Percentiles rank a stretch among this genome's conserved stretches.
Evolutionary conservation across 2,888 invertebrate species (phyloP).

Genomic region (Cordilura impudica): DNA sequence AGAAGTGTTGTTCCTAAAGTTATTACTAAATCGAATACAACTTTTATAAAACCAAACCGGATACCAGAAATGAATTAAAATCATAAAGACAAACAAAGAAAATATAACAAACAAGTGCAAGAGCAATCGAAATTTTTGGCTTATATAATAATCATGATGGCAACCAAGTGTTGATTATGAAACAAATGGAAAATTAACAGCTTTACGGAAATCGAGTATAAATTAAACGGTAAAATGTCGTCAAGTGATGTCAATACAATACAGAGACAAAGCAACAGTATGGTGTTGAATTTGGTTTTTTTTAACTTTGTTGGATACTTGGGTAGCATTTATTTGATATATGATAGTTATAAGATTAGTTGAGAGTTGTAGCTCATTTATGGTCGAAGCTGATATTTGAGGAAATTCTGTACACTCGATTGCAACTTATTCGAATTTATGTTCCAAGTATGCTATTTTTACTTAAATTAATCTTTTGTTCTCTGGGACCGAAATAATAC

Average conservation of each 20-base stretch:
- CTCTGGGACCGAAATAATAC: no score
- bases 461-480: no score
- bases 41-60: background rate
- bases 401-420: no score
- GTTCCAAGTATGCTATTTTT: no score
- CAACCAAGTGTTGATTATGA: slow-evolving; percentile 43
- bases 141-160: slow-evolving; percentile 36
- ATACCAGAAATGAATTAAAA: slow-evolving; percentile 23
- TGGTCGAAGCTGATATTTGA: no score
- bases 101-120: background rate
- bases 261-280: slow-evolving; percentile 26
- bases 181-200: background rate
- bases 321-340: no score
- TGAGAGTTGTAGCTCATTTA: no score
- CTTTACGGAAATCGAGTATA: slow-evolving; percentile 42
- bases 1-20: slow-evolving; percentile 33
- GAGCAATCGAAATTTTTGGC: slow-evolving; percentile 9
- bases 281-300: slow-evolving; percentile 1
- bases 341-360: no score
- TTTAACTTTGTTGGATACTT: background rate
- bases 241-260: slow-evolving; percentile 12
- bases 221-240: slow-evolving; percentile 42
- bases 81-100: background rate
- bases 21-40: slow-evolving; percentile 25
- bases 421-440: no score